These are phyloP conservation scores for Eugnorisma glareosa DNA, from an alignment of 2,888 invertebrate genomes.

Conservation along the genomic window DNA sequence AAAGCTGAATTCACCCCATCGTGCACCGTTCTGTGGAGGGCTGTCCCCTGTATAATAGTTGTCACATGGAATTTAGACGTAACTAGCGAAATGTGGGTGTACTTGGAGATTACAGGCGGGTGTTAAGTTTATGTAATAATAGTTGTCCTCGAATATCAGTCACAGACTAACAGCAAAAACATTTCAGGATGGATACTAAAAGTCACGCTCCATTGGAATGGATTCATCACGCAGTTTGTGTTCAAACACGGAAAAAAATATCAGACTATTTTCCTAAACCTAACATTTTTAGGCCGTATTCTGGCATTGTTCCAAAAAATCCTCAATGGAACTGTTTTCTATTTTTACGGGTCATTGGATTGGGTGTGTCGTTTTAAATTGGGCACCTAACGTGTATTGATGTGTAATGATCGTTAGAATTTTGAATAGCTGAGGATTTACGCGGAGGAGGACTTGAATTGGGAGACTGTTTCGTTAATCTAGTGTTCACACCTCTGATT, in stretches of 20 bases:
- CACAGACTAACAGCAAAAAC: background rate
- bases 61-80: too few species aligned
- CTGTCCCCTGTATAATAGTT: background rate
- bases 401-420: background rate
- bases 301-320: conserved; percentile 57
- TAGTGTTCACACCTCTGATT: background rate
- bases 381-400: background rate
- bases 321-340: conserved; percentile 46
- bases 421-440: background rate
- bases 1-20: too few species aligned
- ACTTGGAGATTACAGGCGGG: too few species aligned
- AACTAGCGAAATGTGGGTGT: too few species aligned
- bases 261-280: conserved; percentile 17
- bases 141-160: background rate
- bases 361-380: conserved; percentile 43
- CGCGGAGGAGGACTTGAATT: background rate
- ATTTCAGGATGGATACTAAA: conserved; percentile 27
- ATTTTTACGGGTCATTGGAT: conserved; percentile 53
- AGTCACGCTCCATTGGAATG: conserved; percentile 37
- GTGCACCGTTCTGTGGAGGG: too few species aligned
- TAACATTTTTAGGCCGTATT: conserved; percentile 38
- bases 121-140: background rate
- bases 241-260: conserved; percentile 41
- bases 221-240: conserved; percentile 51
- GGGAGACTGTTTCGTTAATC: background rate